Conservation (phyloP, 2,113 vertebrate species). For the Synodontis membranacea region DNA sequence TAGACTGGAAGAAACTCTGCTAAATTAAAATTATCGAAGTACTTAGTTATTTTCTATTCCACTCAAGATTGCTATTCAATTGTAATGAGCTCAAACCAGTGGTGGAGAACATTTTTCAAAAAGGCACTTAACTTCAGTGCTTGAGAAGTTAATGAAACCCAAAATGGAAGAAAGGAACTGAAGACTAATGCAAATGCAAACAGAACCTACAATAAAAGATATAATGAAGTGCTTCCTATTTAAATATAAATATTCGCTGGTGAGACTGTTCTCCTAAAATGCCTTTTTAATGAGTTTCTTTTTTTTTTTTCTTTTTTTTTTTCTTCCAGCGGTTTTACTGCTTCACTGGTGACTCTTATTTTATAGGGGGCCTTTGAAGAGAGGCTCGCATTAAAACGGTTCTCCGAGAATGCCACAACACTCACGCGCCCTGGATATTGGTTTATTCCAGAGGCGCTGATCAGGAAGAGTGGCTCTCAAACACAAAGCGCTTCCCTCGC, state of each 20-base stretch:
- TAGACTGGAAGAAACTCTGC: slow-evolving; percentile 58
- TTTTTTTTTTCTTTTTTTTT: slow-evolving; percentile 68
- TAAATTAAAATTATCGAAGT: slow-evolving; percentile 69
- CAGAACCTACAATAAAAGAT: slow-evolving; percentile 98
- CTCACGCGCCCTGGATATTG: slow-evolving; percentile 96
- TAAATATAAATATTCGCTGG: slow-evolving; percentile 99
- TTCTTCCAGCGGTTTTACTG: slow-evolving; percentile 85
- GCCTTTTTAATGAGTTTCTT: slow-evolving; percentile 99
- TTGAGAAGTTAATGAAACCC: slow-evolving; percentile 97
- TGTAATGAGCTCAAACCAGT: slow-evolving; percentile 74
- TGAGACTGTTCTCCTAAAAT: slow-evolving; percentile 99
- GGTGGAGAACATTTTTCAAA: slow-evolving; percentile 78
- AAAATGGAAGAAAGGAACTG: slow-evolving; percentile 88
- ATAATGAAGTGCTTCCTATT: slow-evolving; percentile 99
- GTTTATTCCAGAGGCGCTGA: slow-evolving; percentile 99
- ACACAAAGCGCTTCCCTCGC: slow-evolving; percentile 99
- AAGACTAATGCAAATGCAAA: slow-evolving; percentile 98
- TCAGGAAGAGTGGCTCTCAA: slow-evolving; percentile 99
- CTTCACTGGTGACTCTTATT: slow-evolving; percentile 98
- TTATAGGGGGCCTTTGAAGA: slow-evolving; percentile 91
- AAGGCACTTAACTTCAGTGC: slow-evolving; percentile 76
- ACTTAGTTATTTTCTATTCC: slow-evolving; percentile 69
- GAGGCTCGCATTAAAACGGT: slow-evolving; percentile 92
- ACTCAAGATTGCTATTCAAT: slow-evolving; percentile 74
- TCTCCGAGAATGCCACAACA: slow-evolving; percentile 99